Conservation (phyloP, 2,797 vertebrate genomes). For the Eulemur mongoz region DNA sequence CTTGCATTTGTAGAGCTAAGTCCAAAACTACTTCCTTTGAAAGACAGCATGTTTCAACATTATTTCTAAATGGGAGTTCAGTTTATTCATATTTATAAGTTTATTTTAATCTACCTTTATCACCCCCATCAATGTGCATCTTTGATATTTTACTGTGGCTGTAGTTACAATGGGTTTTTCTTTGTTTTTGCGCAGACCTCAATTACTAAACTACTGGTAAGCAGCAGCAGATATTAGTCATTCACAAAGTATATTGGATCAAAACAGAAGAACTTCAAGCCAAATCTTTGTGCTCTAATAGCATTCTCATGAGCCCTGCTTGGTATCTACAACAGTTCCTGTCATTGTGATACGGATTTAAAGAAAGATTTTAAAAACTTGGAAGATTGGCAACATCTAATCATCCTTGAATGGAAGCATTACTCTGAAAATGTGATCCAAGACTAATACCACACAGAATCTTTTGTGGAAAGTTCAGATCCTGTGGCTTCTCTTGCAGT, state of each 20-base stretch:
- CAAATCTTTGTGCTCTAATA: constrained; percentile 4
- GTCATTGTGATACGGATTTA: neutral
- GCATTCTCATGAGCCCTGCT: neutral
- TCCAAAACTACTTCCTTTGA: neutral
- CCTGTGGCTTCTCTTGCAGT: neutral
- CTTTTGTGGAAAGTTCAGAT: constrained; percentile 32
- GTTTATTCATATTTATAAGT: neutral
- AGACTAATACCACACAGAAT: constrained; percentile 52
- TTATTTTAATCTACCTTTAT: neutral
- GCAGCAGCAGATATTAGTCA: neutral
- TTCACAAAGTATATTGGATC: neutral
- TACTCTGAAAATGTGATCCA: constrained; percentile 14
- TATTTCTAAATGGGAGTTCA: neutral
- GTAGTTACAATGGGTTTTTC: neutral
- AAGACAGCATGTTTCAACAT: neutral
- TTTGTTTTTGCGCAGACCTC: neutral
- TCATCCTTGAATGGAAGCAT: constrained; percentile 15
- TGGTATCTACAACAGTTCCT: neutral
- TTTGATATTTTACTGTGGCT: neutral
- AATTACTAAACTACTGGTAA: neutral
- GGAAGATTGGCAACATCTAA: neutral
- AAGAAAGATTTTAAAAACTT: constrained; percentile 28
- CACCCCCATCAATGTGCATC: neutral
- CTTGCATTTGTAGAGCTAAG: neutral
- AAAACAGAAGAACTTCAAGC: neutral